Evolutionary conservation across 1,140 invertebrate genomes (phyloP), one percentile per base, ranked within the genome.

Genomic region (Listronotus bonariensis): DNA sequence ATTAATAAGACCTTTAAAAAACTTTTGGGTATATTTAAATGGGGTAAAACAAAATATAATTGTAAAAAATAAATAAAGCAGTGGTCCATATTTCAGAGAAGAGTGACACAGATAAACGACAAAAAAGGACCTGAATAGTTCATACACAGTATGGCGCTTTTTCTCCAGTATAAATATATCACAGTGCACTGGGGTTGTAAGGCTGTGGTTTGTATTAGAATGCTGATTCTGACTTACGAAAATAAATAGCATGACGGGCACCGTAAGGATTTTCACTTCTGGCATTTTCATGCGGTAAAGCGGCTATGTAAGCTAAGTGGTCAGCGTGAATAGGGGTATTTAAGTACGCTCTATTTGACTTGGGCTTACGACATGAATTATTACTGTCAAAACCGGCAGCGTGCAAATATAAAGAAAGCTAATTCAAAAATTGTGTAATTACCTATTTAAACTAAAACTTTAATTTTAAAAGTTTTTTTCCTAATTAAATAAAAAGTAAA

Each of bases 251-350:
- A 36, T 15, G 12, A n/a, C 48, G 14, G 14, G 48, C 36, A 34
- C 38, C 59, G 59, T 45, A 62, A 62, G 59, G 59, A 62, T 62
- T 62, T 62, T 52, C 59, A 62, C 59, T 52, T 62, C 59, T 62
- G 48, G 48, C 59, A 62, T 62, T 62, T 62, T 62, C 59, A 62
- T 62, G 40, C 48, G 59, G 42, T 49, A 41, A 62, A 62, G 48
- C 59, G 53, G 59, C 48, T 53, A 62, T 62, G 59, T 62, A 62
- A 62, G 59, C 59, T 62, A 62, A 62, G 48, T 62, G 59, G 59
- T 62, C 59, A 62, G 48, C 48, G 59, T 62, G 59, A 62, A 62
- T 53, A 46, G 49, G 34, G 20, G 59, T 53, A 62, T 62, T 62
- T 62, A 62, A 62, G 59, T 62, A 36, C 59, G 59, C 59, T 53